These are phyloP conservation scores for Meliscaeva auricollis DNA, from an alignment of 2,888 invertebrate species.

Conservation along the genomic window DNA sequence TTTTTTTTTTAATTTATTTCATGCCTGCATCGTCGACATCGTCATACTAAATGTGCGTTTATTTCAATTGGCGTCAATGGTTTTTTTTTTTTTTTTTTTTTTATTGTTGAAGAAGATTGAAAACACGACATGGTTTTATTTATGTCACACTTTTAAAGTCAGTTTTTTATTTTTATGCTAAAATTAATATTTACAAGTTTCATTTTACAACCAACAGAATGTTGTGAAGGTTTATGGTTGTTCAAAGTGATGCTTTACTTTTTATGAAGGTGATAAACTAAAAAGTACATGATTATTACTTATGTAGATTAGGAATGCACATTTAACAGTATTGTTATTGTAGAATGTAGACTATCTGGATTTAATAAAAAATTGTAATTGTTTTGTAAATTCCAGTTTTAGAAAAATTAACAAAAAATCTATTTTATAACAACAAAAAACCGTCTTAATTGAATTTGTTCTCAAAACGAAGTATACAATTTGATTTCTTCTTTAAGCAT, in stretches of 20 bases:
- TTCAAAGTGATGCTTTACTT: background rate
- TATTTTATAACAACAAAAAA: no score
- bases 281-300: no score
- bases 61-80: slow-evolving; percentile 65
- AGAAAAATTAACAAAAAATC: no score
- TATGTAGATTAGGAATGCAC: no score
- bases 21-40: slow-evolving; percentile 8
- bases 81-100: slow-evolving; percentile 36
- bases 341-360: no score
- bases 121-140: slow-evolving; percentile 35
- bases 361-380: no score
- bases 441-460: no score
- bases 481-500: no score
- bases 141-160: slow-evolving; percentile 43
- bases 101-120: slow-evolving; percentile 28
- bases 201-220: background rate
- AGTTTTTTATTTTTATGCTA: slow-evolving; percentile 26
- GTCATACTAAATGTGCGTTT: slow-evolving; percentile 42
- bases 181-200: slow-evolving; percentile 11
- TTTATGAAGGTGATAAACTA: background rate
- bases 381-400: no score
- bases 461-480: no score
- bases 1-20: background rate
- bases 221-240: background rate
- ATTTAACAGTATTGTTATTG: no score